Evolutionary conservation across 2,797 vertebrate species (phyloP), one percentile per base, ranked within the genome.

Genomic region (Epinephelus awoara): DNA sequence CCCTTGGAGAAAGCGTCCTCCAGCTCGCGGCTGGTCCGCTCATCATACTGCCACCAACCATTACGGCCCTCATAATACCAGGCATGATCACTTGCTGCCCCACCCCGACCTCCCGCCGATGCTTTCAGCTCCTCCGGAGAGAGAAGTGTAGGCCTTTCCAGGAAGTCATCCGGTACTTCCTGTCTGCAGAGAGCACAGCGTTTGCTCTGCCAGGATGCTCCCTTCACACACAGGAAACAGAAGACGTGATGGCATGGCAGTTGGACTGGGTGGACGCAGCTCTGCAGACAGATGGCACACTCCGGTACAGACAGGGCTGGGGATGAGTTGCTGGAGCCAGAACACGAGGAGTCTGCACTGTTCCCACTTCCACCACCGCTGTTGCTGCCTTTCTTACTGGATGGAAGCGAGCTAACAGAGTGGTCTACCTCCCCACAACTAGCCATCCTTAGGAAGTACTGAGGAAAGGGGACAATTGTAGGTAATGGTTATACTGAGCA

Each of bases 1-100:
- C 98, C 98, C 93, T 98, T 98, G 87, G 96, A 95, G 92, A 97
- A 98, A 77, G 98, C 98, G 78, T 99, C 98, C 95, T 99, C 98
- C 89, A 99, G 95, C 95, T 99, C 98, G 10, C 96, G 97, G 92
- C 97, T 99, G 83, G 98, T 99, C 82, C 98, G 96, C 90, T 99
- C 98, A 21, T 99, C 98, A 52, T 99, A 99, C 87, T 99, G 98
- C 98, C 98, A 99, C 98, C 98, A 99, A 70, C 98, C 98, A 25
- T 99, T 99, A 77, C 98, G 96, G 56, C 98, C 98, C 92, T 99
- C 98, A 1, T 99, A 99, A 93, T 99, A 99, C 98, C 98, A 99
- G 17, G 98, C 98, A 12, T 99, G 97, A 78, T 98, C 98, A 27
- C 96, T 97, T 0, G 96, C 67, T 6, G 89, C 91, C 12, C 93